Evolutionary conservation across 2,888 invertebrate species (phyloP).

Genomic region (Torymus auratus): DNA sequence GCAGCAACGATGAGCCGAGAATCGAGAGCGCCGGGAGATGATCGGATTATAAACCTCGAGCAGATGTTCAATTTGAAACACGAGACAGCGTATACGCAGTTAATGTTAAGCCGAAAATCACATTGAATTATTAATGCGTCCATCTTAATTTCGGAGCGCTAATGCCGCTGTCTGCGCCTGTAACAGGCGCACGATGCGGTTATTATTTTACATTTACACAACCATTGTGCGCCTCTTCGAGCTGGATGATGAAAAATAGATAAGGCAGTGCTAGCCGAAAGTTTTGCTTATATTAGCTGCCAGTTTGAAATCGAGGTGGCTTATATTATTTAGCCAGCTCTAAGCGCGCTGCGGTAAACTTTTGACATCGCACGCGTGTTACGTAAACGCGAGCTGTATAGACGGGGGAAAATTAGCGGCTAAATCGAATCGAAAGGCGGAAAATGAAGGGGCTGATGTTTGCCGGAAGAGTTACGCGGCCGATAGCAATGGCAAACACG

Average conservation of each 20-base stretch:
- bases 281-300: no score
- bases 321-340: no score
- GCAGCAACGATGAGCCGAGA: conserved; percentile 49
- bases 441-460: conserved; percentile 23
- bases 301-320: no score
- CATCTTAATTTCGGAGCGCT: conserved; percentile 43
- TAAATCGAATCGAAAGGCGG: conserved; percentile 43
- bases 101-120: conserved; percentile 48
- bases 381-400: no score
- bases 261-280: no score
- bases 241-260: no score
- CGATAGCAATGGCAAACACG: conserved; percentile 1
- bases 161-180: neutral
- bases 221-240: no score
- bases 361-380: no score
- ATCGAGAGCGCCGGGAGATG: conserved; percentile 27
- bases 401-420: neutral
- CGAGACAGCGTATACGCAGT: conserved; percentile 47
- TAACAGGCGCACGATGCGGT: no score
- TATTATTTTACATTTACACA: no score
- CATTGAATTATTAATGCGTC: conserved; percentile 51
- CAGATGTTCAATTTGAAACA: conserved; percentile 60
- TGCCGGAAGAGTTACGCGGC: neutral
- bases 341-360: no score
- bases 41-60: conserved; percentile 60